A percentile compares a stretch with the other conserved stretches of the same genome.
Conservation (phyloP, 2,888 invertebrate genomes). For the Ernsta delagoae region DNA sequence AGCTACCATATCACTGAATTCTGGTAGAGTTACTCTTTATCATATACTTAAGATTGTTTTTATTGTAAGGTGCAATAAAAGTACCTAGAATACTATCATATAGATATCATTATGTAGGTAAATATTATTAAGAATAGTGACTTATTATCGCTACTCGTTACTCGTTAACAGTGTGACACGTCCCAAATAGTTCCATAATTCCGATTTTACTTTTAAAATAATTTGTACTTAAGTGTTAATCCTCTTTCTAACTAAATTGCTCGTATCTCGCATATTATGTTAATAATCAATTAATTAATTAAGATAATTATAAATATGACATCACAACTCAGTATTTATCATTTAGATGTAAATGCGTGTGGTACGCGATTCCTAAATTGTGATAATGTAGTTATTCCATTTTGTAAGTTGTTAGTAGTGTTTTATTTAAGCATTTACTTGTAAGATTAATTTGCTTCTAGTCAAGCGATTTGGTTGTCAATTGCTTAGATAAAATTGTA, state of each 20-base stretch:
- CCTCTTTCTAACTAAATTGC: not conserved
- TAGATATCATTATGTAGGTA: too few species aligned
- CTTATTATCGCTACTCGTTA: too few species aligned
- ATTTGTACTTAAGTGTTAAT: slow-evolving; percentile 17
- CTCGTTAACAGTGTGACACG: too few species aligned
- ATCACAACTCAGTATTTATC: slow-evolving; percentile 63
- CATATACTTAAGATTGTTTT: too few species aligned
- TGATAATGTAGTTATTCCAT: slow-evolving; percentile 80
- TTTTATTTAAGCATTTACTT: slow-evolving; percentile 47
- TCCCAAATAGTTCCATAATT: slow-evolving; percentile 19
- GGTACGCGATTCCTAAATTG: slow-evolving; percentile 80
- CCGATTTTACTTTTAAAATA: not conserved
- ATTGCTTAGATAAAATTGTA: slow-evolving; percentile 41
- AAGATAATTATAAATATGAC: slow-evolving; percentile 47
- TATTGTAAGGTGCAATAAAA: too few species aligned
- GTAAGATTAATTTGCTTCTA: slow-evolving; percentile 56
- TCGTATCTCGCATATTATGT: slow-evolving; percentile 5
- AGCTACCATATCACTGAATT: too few species aligned
- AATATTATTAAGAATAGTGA: too few species aligned
- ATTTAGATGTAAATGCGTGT: slow-evolving; percentile 54
- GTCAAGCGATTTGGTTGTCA: slow-evolving; percentile 50
- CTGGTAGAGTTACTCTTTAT: too few species aligned
- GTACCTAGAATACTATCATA: too few species aligned
- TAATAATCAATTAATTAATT: too few species aligned
- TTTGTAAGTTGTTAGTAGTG: slow-evolving; percentile 47